Evolutionary conservation across 2,888 invertebrate species (phyloP).

Genomic region (Malachius bipustulatus): DNA sequence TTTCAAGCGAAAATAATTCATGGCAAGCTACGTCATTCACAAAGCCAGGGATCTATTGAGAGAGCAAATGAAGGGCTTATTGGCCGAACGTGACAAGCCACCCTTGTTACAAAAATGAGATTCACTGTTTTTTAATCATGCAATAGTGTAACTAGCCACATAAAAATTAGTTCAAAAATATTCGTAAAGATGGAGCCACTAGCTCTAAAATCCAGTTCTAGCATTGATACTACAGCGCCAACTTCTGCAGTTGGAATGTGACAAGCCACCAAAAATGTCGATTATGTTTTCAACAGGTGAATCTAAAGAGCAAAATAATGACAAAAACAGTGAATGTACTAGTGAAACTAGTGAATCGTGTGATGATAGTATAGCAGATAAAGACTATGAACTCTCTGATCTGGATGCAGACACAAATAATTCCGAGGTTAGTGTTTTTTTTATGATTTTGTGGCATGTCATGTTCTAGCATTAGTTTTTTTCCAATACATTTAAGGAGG

Average conservation of each 20-base stretch:
- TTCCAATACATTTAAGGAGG: background rate
- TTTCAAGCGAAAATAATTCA: conserved; percentile 28
- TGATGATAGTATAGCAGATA: conserved; percentile 1
- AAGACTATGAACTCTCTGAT: background rate
- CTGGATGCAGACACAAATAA: background rate
- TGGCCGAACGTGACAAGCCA: background rate
- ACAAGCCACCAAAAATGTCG: background rate
- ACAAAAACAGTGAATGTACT: too few relatives aligned
- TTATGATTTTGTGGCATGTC: conserved; percentile 1
- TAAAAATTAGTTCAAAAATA: background rate
- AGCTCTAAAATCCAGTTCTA: background rate
- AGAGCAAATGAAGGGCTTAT: conserved; percentile 2
- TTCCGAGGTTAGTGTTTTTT: background rate
- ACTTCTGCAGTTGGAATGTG: background rate
- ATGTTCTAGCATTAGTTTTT: background rate
- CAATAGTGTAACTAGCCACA: background rate
- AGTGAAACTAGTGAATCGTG: background rate
- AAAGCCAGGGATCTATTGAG: conserved; percentile 29
- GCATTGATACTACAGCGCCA: background rate
- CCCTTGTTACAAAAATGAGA: background rate
- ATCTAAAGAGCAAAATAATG: too few relatives aligned
- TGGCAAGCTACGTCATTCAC: conserved; percentile 28
- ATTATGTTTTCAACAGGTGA: background rate
- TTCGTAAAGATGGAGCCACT: background rate
- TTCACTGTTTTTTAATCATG: background rate